Evolutionary conservation across 2,797 vertebrate genomes (phyloP), one percentile per base, ranked within the genome.

Genomic region (Sebastolobus alascanus): DNA sequence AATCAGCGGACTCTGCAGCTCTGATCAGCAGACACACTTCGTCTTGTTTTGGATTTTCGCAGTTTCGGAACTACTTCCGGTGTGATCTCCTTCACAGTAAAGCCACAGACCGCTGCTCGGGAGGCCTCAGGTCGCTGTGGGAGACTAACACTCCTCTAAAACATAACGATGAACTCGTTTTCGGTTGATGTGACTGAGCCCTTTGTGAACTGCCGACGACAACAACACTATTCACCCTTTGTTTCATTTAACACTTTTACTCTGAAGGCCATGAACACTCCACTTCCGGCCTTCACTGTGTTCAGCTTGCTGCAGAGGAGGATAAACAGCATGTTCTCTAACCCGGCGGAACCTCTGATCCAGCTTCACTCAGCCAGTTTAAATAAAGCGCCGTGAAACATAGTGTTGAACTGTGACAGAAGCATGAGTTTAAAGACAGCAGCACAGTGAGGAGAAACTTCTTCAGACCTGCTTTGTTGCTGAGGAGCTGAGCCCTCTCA

Each of bases 391-490:
- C 13, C 6, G 8, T 71, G 55, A 8, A 29, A 5, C 13, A 3
- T 6, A 2, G 3, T 2, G 20, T 1, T 14, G 54, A 27, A 1
- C 13, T 5, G 13, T 27, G 13, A 18, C 6, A 46, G 43, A 0
- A 14, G 14, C 10, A 4, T 25, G n/a, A 38, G 3, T 55, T 25
- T 37, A 18, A 25, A 0, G 22, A 40, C 37, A 25, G 9, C 13
- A 25, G 12, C 16, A 38, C 22, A 40, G 2, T 1, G 18, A 7
- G 3, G 25, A n/a, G 2, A 59, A 50, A 38, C 54, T 12, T 43
- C 3, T 18, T 14, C 6, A 3, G 13, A 80, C 71, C 78, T 68
- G 64, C n/a, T 73, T 63, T 61, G 37, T 43, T 74, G 31, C n/a
- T 50, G 1, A 27, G 38, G 4, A 73, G 14, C 71, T 80, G 40